These are phyloP conservation scores for Tetramorium alpestre DNA, from an alignment of 1,140 invertebrate genomes.

Conservation along the genomic window DNA sequence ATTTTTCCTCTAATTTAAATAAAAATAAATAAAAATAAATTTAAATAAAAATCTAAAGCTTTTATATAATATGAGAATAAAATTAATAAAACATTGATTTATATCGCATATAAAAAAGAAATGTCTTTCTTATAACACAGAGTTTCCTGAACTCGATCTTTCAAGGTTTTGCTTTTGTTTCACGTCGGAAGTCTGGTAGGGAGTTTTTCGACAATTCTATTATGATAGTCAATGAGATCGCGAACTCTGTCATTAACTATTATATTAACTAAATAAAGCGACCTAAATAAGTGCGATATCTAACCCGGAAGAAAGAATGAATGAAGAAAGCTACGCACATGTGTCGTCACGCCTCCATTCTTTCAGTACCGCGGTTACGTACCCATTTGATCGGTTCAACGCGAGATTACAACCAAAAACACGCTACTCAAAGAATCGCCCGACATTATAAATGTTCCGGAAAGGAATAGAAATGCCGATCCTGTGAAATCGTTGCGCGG, in stretches of 20 bases:
- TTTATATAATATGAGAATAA: background rate
- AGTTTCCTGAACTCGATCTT: background rate
- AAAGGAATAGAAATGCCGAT: conserved; percentile 58
- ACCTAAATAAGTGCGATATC: conserved; percentile 65
- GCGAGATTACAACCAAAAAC: background rate
- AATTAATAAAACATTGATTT: background rate
- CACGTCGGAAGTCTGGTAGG: background rate
- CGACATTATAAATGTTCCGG: conserved; percentile 46
- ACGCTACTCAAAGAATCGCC: conserved; percentile 43
- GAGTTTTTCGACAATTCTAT: conserved; percentile 76
- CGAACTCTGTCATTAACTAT: conserved; percentile 82
- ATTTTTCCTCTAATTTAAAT: background rate
- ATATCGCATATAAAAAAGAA: background rate
- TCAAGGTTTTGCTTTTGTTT: conserved; percentile 47
- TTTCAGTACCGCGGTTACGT: conserved; percentile 66
- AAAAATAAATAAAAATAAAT: background rate
- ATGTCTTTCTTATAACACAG: background rate
- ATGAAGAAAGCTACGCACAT: conserved; percentile 69
- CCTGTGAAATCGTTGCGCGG: background rate
- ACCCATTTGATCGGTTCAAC: conserved; percentile 62
- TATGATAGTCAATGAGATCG: conserved; percentile 66
- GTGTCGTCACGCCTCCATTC: conserved; percentile 82
- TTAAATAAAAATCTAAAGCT: background rate
- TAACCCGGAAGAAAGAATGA: conserved; percentile 42
- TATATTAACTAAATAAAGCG: conserved; percentile 72